Evolutionary conservation across 2,888 invertebrate genomes (phyloP).

Genomic region (Bruchidius siliquastri): DNA sequence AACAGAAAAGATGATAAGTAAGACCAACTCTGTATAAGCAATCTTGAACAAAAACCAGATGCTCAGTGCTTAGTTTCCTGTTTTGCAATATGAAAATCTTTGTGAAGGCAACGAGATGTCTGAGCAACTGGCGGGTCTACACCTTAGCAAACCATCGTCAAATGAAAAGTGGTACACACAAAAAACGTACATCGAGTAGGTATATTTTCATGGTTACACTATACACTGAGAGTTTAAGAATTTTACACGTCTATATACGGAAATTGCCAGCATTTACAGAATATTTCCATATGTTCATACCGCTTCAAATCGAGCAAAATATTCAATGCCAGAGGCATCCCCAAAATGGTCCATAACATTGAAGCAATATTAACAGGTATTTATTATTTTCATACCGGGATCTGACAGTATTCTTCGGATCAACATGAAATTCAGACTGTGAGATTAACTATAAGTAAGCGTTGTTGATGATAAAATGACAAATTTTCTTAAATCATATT

Average conservation of each 20-base stretch:
- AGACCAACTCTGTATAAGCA: slow-evolving; percentile 20
- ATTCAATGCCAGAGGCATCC: background rate
- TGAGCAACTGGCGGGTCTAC: slow-evolving; percentile 37
- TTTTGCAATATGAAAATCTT: slow-evolving; percentile 11
- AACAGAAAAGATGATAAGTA: slow-evolving; percentile 20
- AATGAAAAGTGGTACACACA: slow-evolving; percentile 13
- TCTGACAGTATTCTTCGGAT: no score
- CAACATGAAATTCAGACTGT: no score
- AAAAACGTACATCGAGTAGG: background rate
- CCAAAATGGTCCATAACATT: no score
- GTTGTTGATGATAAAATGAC: no score
- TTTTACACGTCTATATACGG: background rate
- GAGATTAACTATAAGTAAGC: no score
- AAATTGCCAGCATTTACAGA: background rate
- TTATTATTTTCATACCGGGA: no score
- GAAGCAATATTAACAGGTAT: no score
- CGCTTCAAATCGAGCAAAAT: background rate
- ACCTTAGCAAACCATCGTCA: slow-evolving; percentile 24
- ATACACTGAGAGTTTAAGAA: background rate
- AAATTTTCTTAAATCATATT: no score
- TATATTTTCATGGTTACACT: slow-evolving; percentile 1
- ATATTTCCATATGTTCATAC: no score
- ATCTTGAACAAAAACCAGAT: slow-evolving; percentile 31
- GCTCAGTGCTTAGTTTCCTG: slow-evolving; percentile 40
- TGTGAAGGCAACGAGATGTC: slow-evolving; percentile 14